Evolutionary conservation across 2,113 vertebrate species (phyloP), one percentile per base, ranked within the genome.

Genomic region (Diadophis punctatus): DNA sequence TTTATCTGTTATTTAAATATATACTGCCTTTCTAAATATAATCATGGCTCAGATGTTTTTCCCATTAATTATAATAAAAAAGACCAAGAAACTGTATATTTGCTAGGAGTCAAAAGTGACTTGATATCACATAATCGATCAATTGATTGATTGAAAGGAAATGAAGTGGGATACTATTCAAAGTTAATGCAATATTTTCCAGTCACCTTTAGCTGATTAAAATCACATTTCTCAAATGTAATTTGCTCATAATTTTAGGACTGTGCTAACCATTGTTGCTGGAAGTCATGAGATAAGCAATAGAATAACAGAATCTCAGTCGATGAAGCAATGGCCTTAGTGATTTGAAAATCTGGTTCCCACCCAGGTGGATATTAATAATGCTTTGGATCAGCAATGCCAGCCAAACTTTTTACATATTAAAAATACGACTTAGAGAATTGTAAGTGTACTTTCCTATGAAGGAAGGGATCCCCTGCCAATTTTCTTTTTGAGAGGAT

Each of bases 311-410:
- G 39, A 88, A 56, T 90, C 90, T 60, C 86, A 91, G 49, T 63
- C 74, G 49, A 58, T 74, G 43, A 91, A 88, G 49, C 39, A 30
- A 80, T 91, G 51, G 80, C 90, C 30, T 63, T 53, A 39, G 92
- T 55, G 89, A 49, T 90, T 84, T 92, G 52, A 58, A 55, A 89
- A 60, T 93, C 86, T 93, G n/a, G 68, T 86, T 86, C 56, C 22
- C 80, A 30, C 55, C 52, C 80, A 63, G 55, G 18, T 49, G 86
- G 49, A 80, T 48, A 52, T 53, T 88, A 39, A 80, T 53, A 88
- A 68, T 87, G 55, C 58, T 93, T 74, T 90, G 85, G 84, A 51
- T 63, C 51, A 49, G 16, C 90, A 22, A n/a, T 43, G 16, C 27
- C 86, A 91, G 27, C 11, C 63, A 88, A 84, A 86, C 8, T 10